These are phyloP conservation scores for Eilema griseolum DNA, from an alignment of 2,888 invertebrate genomes.

Conservation along the genomic window DNA sequence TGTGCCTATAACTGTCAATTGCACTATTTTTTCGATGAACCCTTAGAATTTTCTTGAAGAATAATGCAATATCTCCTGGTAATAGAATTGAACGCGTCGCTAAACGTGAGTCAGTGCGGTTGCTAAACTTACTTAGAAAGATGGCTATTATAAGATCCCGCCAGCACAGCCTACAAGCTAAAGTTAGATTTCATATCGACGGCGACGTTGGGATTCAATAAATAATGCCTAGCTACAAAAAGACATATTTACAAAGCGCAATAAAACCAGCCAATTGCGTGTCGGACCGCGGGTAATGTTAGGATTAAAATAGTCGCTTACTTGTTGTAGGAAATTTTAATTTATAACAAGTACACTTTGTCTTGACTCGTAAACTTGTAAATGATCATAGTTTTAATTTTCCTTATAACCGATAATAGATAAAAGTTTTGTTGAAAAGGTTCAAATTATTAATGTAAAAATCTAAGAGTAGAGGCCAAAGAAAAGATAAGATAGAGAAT, in stretches of 20 bases:
- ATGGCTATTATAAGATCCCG: too few relatives aligned
- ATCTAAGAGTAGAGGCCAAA: too few relatives aligned
- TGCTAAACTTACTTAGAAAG: neutral
- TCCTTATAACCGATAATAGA: too few relatives aligned
- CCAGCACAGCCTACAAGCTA: neutral
- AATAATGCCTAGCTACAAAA: neutral
- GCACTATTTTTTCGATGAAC: neutral
- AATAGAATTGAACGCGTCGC: neutral
- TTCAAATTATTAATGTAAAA: too few relatives aligned
- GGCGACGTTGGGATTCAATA: neutral
- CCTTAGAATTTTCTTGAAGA: neutral
- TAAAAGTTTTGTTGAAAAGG: too few relatives aligned
- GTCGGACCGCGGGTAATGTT: too few relatives aligned
- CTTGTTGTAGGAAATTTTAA: neutral
- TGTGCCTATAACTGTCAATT: neutral
- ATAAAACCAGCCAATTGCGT: too few relatives aligned
- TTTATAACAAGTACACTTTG: too few relatives aligned
- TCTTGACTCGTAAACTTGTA: too few relatives aligned
- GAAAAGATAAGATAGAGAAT: too few relatives aligned
- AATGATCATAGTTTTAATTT: too few relatives aligned
- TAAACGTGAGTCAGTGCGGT: neutral
- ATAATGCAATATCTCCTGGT: neutral
- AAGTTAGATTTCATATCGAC: neutral
- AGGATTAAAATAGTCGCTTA: neutral
- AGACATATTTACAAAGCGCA: too few relatives aligned